Percentiles rank a stretch among this genome's conserved stretches.
Conservation (phyloP, 2,888 invertebrate genomes). For the Eilema griseolum region DNA sequence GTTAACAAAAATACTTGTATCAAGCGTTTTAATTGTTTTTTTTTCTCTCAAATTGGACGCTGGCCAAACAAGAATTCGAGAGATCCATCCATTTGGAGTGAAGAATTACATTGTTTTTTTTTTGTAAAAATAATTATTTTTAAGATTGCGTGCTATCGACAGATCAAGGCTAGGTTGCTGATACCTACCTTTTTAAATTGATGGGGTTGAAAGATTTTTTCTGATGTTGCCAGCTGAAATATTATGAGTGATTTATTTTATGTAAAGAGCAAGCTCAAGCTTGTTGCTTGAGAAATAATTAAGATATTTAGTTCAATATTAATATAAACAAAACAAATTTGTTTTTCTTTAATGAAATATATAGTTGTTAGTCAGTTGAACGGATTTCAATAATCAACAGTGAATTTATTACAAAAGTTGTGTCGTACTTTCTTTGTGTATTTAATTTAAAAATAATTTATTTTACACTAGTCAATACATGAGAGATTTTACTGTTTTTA, state of each 20-base stretch:
- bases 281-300: neutral
- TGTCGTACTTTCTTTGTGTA: neutral
- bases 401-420: neutral
- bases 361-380: neutral
- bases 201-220: conserved; percentile 18
- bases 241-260: neutral
- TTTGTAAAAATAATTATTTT: conserved; percentile 34
- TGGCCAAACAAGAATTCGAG: conserved; percentile 38
- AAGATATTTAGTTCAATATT: neutral
- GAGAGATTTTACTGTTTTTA: no score
- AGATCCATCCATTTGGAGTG: conserved; percentile 26
- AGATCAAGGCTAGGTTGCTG: conserved; percentile 29
- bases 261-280: neutral
- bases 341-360: neutral
- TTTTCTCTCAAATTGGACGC: conserved; percentile 46
- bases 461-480: no score
- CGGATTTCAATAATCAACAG: no score
- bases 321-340: conserved; percentile 1
- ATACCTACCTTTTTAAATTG: conserved; percentile 29
- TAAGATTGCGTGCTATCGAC: conserved; percentile 29
- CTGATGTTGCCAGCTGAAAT: conserved; percentile 3
- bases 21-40: conserved; percentile 44
- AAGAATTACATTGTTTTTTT: conserved; percentile 39
- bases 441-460: neutral
- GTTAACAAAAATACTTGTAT: conserved; percentile 31